phyloP scores from a whole-genome alignment of 2,888 invertebrate genomes.

The Lasioglossum calceatum region DNA sequence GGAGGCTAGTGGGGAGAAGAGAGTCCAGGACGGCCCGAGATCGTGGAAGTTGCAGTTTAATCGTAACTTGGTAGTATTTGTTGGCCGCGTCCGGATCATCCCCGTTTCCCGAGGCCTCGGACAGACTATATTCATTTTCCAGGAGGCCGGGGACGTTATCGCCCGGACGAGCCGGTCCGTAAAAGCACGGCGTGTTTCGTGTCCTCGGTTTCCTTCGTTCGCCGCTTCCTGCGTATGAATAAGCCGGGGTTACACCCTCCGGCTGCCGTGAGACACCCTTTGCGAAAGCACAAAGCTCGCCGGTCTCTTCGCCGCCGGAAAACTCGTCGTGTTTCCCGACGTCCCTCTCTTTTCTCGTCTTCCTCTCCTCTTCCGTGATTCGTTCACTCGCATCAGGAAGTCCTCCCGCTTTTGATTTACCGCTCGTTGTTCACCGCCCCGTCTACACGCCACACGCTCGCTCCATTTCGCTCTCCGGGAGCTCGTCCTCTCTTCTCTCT shows the following conservation, averaged over 20 bases:
- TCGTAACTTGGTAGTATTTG: slow-evolving; percentile 2
- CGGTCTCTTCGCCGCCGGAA: slow-evolving; percentile 71
- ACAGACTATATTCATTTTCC: slow-evolving; percentile 51
- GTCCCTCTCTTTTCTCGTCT: slow-evolving; percentile 51
- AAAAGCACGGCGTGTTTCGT: slow-evolving; percentile 69
- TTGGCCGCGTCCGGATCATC: slow-evolving; percentile 23
- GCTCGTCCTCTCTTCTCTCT: slow-evolving; percentile 6
- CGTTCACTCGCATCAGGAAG: slow-evolving; percentile 58
- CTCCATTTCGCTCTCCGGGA: slow-evolving; percentile 35
- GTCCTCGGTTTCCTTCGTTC: slow-evolving; percentile 78
- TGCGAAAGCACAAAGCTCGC: slow-evolving; percentile 71
- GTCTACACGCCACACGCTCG: slow-evolving; percentile 56
- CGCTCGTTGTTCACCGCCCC: slow-evolving; percentile 66
- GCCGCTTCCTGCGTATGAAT: slow-evolving; percentile 82
- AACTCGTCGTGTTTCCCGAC: slow-evolving; percentile 70
- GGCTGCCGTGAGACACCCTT: slow-evolving; percentile 80
- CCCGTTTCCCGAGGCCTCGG: slow-evolving; percentile 21
- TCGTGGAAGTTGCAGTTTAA: background rate
- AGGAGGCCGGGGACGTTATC: slow-evolving; percentile 65
- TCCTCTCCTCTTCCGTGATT: slow-evolving; percentile 45
- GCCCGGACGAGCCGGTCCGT: slow-evolving; percentile 58
- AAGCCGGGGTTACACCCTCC: slow-evolving; percentile 82
- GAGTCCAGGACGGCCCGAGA: too few relatives aligned
- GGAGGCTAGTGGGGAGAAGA: rapidly evolving
- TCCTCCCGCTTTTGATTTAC: slow-evolving; percentile 77